Base-by-base conservation (phyloP, 2,797 vertebrate species). In the Margarornis squamiger region DNA sequence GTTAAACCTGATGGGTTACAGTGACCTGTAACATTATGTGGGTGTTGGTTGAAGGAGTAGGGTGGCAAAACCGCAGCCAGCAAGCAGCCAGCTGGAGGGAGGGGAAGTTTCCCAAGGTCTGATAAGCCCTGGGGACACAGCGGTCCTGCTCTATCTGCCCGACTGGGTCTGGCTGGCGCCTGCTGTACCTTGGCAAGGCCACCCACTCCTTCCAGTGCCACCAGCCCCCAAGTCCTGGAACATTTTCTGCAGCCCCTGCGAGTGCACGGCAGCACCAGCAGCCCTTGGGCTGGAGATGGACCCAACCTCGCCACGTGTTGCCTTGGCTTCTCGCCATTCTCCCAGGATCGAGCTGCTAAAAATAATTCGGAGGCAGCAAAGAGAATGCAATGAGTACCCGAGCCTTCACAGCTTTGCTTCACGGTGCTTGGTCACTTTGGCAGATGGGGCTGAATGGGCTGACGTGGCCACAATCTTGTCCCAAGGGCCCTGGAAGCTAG, bases 241-340 rank as follows among this genome's bases (percentile, higher is more conserved):
- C 16, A 17, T 34, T 49, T 46, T 26, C n/a, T 29, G 6, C 72
- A 51, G 34, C 79, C 26, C 52, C 76, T 15, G 4, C 1, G 65
- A 29, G 83, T 5, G 79, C 54, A 3, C 0, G 0, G 81, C 70
- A 59, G 66, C 45, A 4, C 30, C 66, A 14, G 34, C 57, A 41
- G 65, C 73, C 41, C 79, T 14, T 0, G 2, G 88, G 41, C 46
- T 66, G 76, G 36, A 66, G 27, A 34, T 0, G 0, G 76, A 59
- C 27, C 39, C 6, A 6, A 12, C n/a, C 68, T 55, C 1, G 0
- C 57, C 12, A 0, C 12, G 3, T 8, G 52, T 36, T 12, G 0
- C 55, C 21, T 18, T 70, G 92, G 61, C 86, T 46, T 4, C 52
- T 72, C 6, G 36, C 65, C 84, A 19, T 39, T 23, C 76, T 66